Evolutionary conservation across 2,797 vertebrate genomes (phyloP), one percentile per base, ranked within the genome.

Genomic region (Neoniphon sammara): DNA sequence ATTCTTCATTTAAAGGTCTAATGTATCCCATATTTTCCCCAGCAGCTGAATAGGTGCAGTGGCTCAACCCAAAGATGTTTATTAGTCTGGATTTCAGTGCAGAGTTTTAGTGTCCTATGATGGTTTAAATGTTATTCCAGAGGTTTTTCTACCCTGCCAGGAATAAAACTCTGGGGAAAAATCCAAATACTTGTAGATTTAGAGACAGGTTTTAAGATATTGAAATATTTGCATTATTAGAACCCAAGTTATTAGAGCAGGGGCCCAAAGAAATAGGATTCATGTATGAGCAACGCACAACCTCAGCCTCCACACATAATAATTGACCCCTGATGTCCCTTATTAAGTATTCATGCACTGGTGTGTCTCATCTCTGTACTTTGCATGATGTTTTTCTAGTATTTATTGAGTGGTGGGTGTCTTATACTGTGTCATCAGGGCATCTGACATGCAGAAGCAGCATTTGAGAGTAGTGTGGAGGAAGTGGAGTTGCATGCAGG

Each of bases 401-500:
- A 1, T 59, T 63, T 17, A 18, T 34, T 17, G 8, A 54, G 55
- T 1, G 11, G 15, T 1, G 0, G 20, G 25, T 17, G 7, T 52
- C 3, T 52, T 34, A 60, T 7, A 10, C 7, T 34, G 34, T 47
- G 39, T 42, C 39, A 50, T 47, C 23, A 2, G n/a, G 66, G 34
- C 34, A 39, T 42, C 20, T 68, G 59, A 18, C 5, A 46, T 25
- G 12, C 49, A 57, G 55, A 59, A 39, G 3, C 0, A 12, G 12
- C 3, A 12, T 68, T 55, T 63, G 70, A 78, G 66, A 79, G 57
- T 17, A 2, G 17, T 49, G 49, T 42, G 34, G 46, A 80, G 85
- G 81, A 87, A 84, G 63, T 44, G 61, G 53, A 44, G 61, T 36
- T 11, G 44, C 74, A 71, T 49, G 66, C 66, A 49, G 65, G 84